Evolutionary conservation across 2,113 vertebrate species (phyloP).

Genomic region (Notiomystis cincta): DNA sequence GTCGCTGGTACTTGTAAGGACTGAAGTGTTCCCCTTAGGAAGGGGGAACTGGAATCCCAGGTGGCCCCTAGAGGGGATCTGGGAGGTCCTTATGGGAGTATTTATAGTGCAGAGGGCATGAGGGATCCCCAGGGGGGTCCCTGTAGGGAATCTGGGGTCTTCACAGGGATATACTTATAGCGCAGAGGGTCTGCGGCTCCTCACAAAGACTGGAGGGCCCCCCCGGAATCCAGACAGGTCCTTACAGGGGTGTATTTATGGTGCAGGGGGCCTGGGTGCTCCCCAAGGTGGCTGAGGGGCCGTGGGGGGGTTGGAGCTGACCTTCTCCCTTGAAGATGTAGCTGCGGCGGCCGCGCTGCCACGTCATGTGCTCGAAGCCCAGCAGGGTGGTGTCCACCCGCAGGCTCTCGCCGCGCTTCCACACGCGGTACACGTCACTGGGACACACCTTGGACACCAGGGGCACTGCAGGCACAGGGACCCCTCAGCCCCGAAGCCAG

Average conservation of each 20-base stretch:
- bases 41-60: too few species aligned
- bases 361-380: conserved; percentile 96
- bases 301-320: not conserved
- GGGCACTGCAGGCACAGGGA: conserved; percentile 74
- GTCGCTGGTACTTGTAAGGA: fast-evolving
- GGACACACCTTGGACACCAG: conserved; percentile 95
- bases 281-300: fast-evolving
- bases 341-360: conserved; percentile 92
- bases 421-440: conserved; percentile 91
- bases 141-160: not conserved
- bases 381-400: conserved; percentile 91
- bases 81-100: not conserved
- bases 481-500: fast-evolving
- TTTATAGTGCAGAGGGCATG: not conserved
- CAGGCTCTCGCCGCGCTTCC: conserved; percentile 91
- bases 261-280: fast-evolving
- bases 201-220: too few species aligned
- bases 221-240: not conserved
- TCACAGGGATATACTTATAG: not conserved
- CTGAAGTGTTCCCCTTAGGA: not conserved
- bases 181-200: not conserved
- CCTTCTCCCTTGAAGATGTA: conserved; percentile 95
- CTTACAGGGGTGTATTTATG: not conserved
- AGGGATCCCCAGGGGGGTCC: not conserved
- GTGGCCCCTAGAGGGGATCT: not conserved